These are phyloP conservation scores for Papilio xuthus DNA, from an alignment of 1,140 invertebrate species.

Conservation along the genomic window DNA sequence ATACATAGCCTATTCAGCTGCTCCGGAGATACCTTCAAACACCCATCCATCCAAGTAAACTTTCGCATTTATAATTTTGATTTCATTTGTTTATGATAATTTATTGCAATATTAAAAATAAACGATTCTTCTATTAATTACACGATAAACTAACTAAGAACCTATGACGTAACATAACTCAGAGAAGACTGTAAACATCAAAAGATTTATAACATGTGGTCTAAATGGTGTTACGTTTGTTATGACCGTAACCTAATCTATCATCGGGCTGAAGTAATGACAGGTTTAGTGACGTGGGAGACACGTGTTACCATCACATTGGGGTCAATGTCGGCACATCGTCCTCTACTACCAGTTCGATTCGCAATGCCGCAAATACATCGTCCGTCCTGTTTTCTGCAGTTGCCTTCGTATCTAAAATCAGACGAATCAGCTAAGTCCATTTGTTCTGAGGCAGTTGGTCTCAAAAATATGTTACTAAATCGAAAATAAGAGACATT, in stretches of 20 bases:
- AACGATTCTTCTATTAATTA: not conserved
- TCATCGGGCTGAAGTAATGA: conserved; percentile 36
- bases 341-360: conserved; percentile 53
- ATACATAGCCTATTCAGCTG: too few species aligned
- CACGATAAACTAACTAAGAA: not conserved
- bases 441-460: not conserved
- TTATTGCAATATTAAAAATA: not conserved
- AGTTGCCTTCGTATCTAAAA: conserved; percentile 28
- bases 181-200: not conserved
- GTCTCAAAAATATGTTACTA: too few species aligned
- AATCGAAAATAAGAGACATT: too few species aligned
- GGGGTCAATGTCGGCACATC: conserved; percentile 65
- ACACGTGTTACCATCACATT: conserved; percentile 59
- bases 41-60: too few species aligned
- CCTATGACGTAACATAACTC: not conserved
- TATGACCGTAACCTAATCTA: conserved; percentile 39
- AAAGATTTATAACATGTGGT: not conserved
- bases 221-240: conserved; percentile 22
- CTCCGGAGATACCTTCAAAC: too few species aligned
- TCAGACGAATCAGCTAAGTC: conserved; percentile 9
- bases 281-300: conserved; percentile 54
- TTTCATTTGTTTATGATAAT: too few species aligned
- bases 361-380: conserved; percentile 52
- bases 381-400: conserved; percentile 42
- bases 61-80: too few species aligned